A percentile compares a stretch with the other conserved stretches of the same genome.
Conservation (phyloP, 2,113 vertebrate genomes). For the Hippopotamus amphibius region DNA sequence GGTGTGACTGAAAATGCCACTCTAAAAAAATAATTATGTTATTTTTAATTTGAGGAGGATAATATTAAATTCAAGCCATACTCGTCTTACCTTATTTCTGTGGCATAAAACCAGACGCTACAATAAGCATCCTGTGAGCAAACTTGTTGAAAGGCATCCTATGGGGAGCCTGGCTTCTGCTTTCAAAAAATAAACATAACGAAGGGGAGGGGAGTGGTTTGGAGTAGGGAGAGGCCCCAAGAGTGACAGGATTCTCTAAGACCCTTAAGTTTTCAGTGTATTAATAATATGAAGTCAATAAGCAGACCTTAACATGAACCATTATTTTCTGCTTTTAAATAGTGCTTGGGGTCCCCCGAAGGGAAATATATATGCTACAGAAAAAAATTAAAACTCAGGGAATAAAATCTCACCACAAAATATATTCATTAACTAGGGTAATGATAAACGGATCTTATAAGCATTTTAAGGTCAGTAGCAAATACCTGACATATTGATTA, state of each 20-base stretch:
- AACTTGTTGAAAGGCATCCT: slow-evolving; percentile 81
- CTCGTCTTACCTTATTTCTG: slow-evolving; percentile 72
- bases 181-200: slow-evolving; percentile 59
- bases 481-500: slow-evolving; percentile 66
- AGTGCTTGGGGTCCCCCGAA: background rate
- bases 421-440: slow-evolving; percentile 53
- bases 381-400: slow-evolving; percentile 39
- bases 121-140: slow-evolving; percentile 56
- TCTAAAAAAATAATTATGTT: slow-evolving; percentile 82
- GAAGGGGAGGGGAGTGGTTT: background rate
- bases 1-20: slow-evolving; percentile 86
- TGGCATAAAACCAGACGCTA: slow-evolving; percentile 68
- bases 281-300: slow-evolving; percentile 67
- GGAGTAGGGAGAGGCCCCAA: slow-evolving; percentile 14
- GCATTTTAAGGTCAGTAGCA: slow-evolving; percentile 63
- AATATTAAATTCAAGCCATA: slow-evolving; percentile 75
- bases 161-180: slow-evolving; percentile 60
- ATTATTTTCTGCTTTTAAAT: slow-evolving; percentile 65
- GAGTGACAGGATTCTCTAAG: slow-evolving; percentile 40
- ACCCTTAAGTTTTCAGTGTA: slow-evolving; percentile 70
- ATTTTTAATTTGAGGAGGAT: slow-evolving; percentile 81
- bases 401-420: slow-evolving; percentile 46
- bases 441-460: slow-evolving; percentile 40
- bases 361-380: background rate
- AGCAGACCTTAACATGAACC: slow-evolving; percentile 68